Conservation (phyloP, 1,140 invertebrate genomes). For the Schlechtendalia chinensis region DNA sequence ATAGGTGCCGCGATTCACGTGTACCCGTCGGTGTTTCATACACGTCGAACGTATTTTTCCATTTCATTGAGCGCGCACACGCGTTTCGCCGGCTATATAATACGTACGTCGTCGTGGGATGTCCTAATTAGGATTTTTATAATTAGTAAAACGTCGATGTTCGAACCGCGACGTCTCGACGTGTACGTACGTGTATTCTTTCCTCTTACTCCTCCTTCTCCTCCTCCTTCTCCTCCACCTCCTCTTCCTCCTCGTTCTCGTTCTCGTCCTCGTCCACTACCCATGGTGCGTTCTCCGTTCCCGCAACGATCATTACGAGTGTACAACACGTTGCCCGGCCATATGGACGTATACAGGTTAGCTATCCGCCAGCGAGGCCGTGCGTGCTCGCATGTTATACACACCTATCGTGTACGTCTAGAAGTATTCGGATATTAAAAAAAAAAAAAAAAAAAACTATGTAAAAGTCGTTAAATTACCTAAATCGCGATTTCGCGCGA, state of each 20-base stretch:
- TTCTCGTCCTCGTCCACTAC: not conserved
- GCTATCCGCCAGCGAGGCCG: slow-evolving; percentile 22
- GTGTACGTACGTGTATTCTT: not conserved
- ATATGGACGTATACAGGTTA: slow-evolving; percentile 23
- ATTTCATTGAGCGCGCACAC: not conserved
- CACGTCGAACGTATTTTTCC: not conserved
- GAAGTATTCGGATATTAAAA: too few species aligned
- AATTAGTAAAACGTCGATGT: slow-evolving; percentile 49
- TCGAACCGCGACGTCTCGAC: not conserved
- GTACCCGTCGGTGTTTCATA: too few species aligned
- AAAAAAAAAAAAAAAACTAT: not conserved
- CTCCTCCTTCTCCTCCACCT: too few species aligned
- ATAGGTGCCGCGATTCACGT: too few species aligned
- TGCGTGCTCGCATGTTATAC: not conserved
- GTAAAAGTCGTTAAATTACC: too few species aligned
- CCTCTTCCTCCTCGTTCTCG: too few species aligned
- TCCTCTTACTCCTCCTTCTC: too few species aligned
- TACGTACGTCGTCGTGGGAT: slow-evolving; percentile 6
- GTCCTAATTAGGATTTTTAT: slow-evolving; percentile 50
- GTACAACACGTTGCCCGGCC: not conserved
- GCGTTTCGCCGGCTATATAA: slow-evolving; percentile 1
- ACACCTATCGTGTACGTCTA: not conserved
- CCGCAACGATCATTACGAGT: slow-evolving; percentile 14
- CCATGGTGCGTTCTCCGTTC: slow-evolving; percentile 2
- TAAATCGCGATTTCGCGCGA: too few species aligned